These are phyloP conservation scores for Pterostichus niger DNA, from an alignment of 2,888 invertebrate genomes.

Conservation along the genomic window DNA sequence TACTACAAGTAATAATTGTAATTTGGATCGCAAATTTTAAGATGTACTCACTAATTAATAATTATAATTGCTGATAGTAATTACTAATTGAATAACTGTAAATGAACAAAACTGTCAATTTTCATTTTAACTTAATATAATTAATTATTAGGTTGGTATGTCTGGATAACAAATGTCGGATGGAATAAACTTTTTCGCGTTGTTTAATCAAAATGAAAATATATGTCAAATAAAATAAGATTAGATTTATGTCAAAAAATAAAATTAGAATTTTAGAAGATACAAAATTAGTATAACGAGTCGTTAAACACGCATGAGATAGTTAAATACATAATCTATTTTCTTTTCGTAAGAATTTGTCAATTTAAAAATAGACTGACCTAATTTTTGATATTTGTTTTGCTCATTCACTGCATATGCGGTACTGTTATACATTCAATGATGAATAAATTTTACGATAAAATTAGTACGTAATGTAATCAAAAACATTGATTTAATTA, in stretches of 20 bases:
- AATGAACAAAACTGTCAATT: no score
- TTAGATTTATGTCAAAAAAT: conserved; percentile 6
- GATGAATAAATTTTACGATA: conserved; percentile 4
- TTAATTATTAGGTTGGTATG: no score
- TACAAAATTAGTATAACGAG: conserved; percentile 35
- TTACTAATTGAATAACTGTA: no score
- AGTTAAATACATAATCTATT: conserved; percentile 39
- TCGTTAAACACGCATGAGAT: conserved; percentile 28
- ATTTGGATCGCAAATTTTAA: no score
- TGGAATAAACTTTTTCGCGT: no score
- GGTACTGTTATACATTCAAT: not conserved
- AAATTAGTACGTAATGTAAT: not conserved
- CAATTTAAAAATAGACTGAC: conserved; percentile 42
- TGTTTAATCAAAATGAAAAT: not conserved
- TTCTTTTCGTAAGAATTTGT: conserved; percentile 42
- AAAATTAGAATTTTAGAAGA: conserved; percentile 2
- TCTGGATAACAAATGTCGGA: no score
- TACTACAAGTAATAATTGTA: no score
- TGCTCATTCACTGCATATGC: not conserved
- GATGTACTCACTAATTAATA: no score
- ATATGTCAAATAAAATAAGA: not conserved
- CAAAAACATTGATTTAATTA: not conserved
- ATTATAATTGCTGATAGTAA: no score
- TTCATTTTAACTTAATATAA: no score
- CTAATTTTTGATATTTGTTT: conserved; percentile 42